Conservation (phyloP, 2,888 invertebrate genomes). For the Agrotis segetum region DNA sequence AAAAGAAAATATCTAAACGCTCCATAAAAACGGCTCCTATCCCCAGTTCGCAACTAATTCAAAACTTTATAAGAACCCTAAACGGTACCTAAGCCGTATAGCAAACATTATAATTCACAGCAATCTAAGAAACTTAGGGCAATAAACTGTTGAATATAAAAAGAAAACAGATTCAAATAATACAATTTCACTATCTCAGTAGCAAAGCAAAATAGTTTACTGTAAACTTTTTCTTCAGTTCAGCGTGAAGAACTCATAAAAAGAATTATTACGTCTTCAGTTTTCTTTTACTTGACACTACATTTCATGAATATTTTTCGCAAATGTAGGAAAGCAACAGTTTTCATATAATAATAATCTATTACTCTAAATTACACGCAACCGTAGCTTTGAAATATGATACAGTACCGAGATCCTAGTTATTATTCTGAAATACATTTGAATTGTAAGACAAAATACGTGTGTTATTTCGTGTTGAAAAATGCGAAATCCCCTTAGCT, state of each 20-base stretch:
- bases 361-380: constrained; percentile 41
- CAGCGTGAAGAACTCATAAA: constrained; percentile 49
- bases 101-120: constrained; percentile 40
- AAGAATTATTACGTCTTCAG: constrained; percentile 43
- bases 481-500: constrained; percentile 43
- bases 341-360: constrained; percentile 39
- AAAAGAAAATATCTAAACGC: not conserved
- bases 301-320: constrained; percentile 48
- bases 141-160: constrained; percentile 52
- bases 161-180: constrained; percentile 43
- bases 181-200: constrained; percentile 26
- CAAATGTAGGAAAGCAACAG: constrained; percentile 23
- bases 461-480: constrained; percentile 35
- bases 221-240: constrained; percentile 51
- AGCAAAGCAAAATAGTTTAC: constrained; percentile 46
- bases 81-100: constrained; percentile 18
- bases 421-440: constrained; percentile 44
- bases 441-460: constrained; percentile 41
- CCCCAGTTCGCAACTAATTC: constrained; percentile 13
- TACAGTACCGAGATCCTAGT: constrained; percentile 12
- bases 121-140: constrained; percentile 35
- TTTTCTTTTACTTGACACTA: constrained; percentile 46
- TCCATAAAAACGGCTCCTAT: not conserved
- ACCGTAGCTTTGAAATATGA: constrained; percentile 40
- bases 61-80: constrained; percentile 6